Evolutionary conservation across 1,140 invertebrate species (phyloP), one percentile per base, ranked within the genome.

Genomic region (Drosophila suzukii): DNA sequence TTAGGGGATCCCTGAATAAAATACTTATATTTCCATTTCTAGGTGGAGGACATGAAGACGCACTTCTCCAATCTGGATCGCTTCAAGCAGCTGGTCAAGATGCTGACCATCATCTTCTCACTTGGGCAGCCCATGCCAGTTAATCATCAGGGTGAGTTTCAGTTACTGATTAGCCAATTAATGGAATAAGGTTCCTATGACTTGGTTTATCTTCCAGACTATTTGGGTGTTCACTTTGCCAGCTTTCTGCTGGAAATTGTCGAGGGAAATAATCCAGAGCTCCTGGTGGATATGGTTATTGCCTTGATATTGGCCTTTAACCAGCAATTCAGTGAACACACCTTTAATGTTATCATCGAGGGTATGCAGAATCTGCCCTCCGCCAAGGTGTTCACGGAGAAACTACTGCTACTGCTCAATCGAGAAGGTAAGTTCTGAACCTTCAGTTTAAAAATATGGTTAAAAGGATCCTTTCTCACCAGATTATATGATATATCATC

Each of bases 371-470:
- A 95, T 38, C 93, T 95, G 70, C 93, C 95, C 47, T 94, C 95
- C 44, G 96, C 96, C 3, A 98, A 98, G 92, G 95, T 94, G 10
- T 97, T 98, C 73, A 98, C 97, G 12, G 97, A 98, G 91, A 98
- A 98, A 93, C 94, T 98, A 20, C 93, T 98, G 54, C 93, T 97
- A 11, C 93, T 98, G 49, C 94, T 98, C 3, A 98, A 98, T 93
- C 94, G 97, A 91, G 97, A 98, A 95, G 96, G 97, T 98, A 93
- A 93, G 76, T 51, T 24, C 8, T 44, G 17, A 20, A 54, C 58
- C 38, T 13, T 47, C 7, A 13, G 13, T 15, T 41, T 4, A 17
- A 44, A 11, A 44, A 4, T 0, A 10, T 34, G 10, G 7, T 8
- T 10, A 34, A 34, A 10, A 34, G 7, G 0, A 34, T n/a, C 8